Evolutionary conservation across 2,888 invertebrate species (phyloP).

Genomic region (Cantharis rustica): DNA sequence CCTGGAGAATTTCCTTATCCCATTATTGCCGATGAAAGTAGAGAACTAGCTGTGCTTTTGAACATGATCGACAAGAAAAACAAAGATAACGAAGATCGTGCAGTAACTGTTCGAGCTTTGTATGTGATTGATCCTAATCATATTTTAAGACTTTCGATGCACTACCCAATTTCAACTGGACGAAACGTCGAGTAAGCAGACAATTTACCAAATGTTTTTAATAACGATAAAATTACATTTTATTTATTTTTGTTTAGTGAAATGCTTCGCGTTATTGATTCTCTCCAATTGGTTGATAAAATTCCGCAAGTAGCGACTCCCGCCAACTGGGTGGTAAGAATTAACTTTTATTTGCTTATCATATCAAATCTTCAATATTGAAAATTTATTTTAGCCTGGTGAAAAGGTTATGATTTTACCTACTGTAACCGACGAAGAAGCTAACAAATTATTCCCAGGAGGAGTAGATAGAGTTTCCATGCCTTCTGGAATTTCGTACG

Average conservation of each 20-base stretch:
- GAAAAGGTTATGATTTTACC: conserved; percentile 83
- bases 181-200: conserved; percentile 83
- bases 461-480: conserved; percentile 69
- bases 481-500: conserved; percentile 78
- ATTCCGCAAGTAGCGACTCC: conserved; percentile 61
- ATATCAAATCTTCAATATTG: background rate
- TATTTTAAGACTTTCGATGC: conserved; percentile 77
- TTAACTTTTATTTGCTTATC: background rate
- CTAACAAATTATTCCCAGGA: conserved; percentile 69
- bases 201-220: background rate
- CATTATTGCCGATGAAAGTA: conserved; percentile 77
- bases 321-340: conserved; percentile 49
- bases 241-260: conserved; percentile 65
- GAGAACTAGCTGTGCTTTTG: conserved; percentile 71
- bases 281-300: conserved; percentile 75
- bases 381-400: conserved; percentile 63
- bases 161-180: conserved; percentile 85
- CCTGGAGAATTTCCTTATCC: conserved; percentile 79
- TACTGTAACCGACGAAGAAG: conserved; percentile 67
- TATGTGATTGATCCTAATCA: conserved; percentile 83
- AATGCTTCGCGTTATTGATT: conserved; percentile 81
- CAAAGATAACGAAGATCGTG: conserved; percentile 67
- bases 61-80: conserved; percentile 82
- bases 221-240: background rate
- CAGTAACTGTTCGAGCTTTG: conserved; percentile 74